phyloP scores from a whole-genome alignment of 1,140 invertebrate species.

The Samia ricini region DNA sequence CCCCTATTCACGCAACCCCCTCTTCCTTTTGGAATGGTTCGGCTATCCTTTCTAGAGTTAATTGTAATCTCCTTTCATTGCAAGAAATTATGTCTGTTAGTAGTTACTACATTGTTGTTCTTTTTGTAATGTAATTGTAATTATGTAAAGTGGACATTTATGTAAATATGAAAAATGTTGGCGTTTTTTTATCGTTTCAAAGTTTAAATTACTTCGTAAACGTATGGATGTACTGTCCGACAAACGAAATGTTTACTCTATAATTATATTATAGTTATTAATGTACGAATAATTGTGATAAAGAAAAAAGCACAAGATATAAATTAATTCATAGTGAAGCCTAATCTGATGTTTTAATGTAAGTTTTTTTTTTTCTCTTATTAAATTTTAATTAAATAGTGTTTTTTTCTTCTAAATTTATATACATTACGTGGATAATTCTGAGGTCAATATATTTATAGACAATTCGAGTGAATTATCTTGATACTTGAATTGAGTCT shows the following conservation, averaged over 20 bases:
- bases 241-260: slow-evolving; percentile 54
- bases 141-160: slow-evolving; percentile 25
- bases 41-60: background rate
- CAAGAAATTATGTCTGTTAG: slow-evolving; percentile 1
- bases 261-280: slow-evolving; percentile 55
- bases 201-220: slow-evolving; percentile 48
- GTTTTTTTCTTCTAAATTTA: slow-evolving; percentile 52
- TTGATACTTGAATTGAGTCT: too few species aligned
- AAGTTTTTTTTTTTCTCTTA: slow-evolving; percentile 54
- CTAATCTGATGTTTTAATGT: slow-evolving; percentile 59
- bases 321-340: slow-evolving; percentile 64
- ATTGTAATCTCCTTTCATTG: slow-evolving; percentile 1
- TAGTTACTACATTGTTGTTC: background rate
- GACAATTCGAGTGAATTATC: too few species aligned
- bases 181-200: slow-evolving; percentile 35
- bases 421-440: slow-evolving; percentile 35
- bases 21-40: background rate
- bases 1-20: too few species aligned
- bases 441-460: background rate
- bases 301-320: slow-evolving; percentile 71
- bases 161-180: slow-evolving; percentile 17
- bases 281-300: slow-evolving; percentile 70
- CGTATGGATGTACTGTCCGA: slow-evolving; percentile 55
- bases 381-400: slow-evolving; percentile 39
- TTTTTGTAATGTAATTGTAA: slow-evolving; percentile 12